Conservation (phyloP, 2,888 invertebrate genomes). For the Steinernema scapterisci region DNA sequence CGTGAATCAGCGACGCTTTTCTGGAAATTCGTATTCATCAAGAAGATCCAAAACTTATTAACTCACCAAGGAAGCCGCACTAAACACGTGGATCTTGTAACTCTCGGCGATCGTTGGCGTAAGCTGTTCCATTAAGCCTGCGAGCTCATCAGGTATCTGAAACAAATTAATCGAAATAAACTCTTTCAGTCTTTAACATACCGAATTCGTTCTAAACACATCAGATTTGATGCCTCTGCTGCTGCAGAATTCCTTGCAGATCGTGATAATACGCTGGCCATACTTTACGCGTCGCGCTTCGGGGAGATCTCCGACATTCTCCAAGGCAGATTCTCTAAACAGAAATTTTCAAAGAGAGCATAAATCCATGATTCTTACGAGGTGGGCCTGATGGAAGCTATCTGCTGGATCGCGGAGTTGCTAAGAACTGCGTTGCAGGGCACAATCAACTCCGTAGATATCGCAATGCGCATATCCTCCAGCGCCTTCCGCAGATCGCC, state of each 20-base stretch:
- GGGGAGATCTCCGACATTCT: slow-evolving; percentile 40
- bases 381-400: neutral
- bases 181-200: neutral
- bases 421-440: slow-evolving; percentile 13
- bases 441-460: neutral
- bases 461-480: neutral
- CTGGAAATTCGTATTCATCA: slow-evolving; percentile 34
- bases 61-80: slow-evolving; percentile 20
- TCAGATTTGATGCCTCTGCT: slow-evolving; percentile 37
- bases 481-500: neutral
- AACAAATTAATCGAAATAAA: neutral
- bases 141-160: slow-evolving; percentile 34
- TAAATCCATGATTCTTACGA: slow-evolving; percentile 1
- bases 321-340: slow-evolving; percentile 41
- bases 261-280: slow-evolving; percentile 36
- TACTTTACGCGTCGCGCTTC: slow-evolving; percentile 38
- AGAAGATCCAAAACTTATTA: neutral
- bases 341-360: neutral
- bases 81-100: slow-evolving; percentile 33
- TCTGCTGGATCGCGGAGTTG: slow-evolving; percentile 14
- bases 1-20: slow-evolving; percentile 36
- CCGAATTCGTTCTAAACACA: slow-evolving; percentile 34
- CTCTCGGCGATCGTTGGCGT: slow-evolving; percentile 37
- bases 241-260: slow-evolving; percentile 41
- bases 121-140: slow-evolving; percentile 41